Conservation (phyloP, 2,797 vertebrate species). For the Manis crassicaudata region DNA sequence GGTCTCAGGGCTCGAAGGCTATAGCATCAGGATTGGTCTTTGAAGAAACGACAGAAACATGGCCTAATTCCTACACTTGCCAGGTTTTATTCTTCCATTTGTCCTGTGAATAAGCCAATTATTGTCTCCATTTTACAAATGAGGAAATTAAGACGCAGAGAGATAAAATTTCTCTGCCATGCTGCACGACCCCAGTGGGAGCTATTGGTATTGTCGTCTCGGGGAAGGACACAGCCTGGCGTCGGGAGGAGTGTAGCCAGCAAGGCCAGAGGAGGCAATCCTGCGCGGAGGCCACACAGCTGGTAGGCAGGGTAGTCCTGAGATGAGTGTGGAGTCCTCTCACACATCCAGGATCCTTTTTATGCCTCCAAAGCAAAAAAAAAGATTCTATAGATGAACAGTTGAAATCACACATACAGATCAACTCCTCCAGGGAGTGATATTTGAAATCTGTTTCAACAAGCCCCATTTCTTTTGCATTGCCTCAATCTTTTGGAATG, state of each 20-base stretch:
- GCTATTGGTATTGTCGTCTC: accelerated
- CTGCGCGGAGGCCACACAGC: background rate
- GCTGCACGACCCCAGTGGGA: background rate
- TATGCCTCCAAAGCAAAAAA: background rate
- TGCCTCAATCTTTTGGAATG: background rate
- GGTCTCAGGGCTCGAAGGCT: background rate
- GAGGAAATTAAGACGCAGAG: background rate
- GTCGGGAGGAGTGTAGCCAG: too few relatives aligned
- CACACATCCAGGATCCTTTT: background rate
- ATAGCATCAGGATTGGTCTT: background rate
- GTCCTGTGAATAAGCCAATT: background rate
- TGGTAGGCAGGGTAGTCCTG: background rate
- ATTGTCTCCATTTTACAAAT: background rate
- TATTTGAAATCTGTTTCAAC: conserved; percentile 35
- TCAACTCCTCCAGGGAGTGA: background rate
- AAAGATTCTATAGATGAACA: background rate
- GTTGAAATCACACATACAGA: background rate
- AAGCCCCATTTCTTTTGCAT: conserved; percentile 30
- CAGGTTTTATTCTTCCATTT: background rate
- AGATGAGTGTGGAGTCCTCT: background rate
- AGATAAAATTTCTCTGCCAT: background rate
- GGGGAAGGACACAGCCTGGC: too few relatives aligned
- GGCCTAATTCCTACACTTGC: background rate
- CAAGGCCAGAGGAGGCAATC: accelerated
- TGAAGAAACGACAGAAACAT: background rate